Evolutionary conservation across 2,888 invertebrate genomes (phyloP).

Genomic region (Latheticus oryzae): DNA sequence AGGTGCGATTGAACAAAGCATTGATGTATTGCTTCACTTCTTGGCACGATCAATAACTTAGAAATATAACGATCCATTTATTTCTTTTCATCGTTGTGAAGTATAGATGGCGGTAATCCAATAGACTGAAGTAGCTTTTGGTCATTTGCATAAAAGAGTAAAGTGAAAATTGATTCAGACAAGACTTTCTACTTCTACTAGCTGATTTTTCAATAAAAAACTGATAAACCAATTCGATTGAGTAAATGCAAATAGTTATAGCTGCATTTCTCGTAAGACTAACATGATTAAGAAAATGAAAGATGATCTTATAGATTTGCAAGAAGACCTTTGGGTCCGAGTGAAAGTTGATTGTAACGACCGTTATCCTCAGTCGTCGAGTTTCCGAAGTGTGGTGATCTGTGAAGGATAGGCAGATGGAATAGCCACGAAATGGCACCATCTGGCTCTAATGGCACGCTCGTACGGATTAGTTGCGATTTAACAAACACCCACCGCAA

Average conservation of each 20-base stretch:
- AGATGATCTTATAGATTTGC: constrained; percentile 10
- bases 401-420: constrained; percentile 27
- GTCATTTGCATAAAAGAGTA: too few relatives aligned
- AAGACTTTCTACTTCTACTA: too few relatives aligned
- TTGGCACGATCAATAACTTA: too few relatives aligned
- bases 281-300: constrained; percentile 11
- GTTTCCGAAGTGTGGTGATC: constrained; percentile 29
- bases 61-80: too few relatives aligned
- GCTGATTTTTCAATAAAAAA: too few relatives aligned
- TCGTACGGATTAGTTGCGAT: constrained; percentile 36
- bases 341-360: constrained; percentile 35
- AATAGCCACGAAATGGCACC: constrained; percentile 24
- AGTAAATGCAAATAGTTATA: constrained; percentile 19
- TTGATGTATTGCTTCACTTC: constrained; percentile 3
- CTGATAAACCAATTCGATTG: constrained; percentile 9
- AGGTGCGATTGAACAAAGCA: constrained; percentile 1
- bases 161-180: too few relatives aligned
- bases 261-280: too few relatives aligned
- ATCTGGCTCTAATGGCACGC: constrained; percentile 37
- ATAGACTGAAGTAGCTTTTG: too few relatives aligned
- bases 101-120: too few relatives aligned
- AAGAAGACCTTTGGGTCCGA: constrained; percentile 29
- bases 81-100: too few relatives aligned
- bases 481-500: constrained; percentile 33
- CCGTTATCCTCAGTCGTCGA: constrained; percentile 28